phyloP scores from a whole-genome alignment of 2,797 vertebrate species.

The Siniperca undulata region DNA sequence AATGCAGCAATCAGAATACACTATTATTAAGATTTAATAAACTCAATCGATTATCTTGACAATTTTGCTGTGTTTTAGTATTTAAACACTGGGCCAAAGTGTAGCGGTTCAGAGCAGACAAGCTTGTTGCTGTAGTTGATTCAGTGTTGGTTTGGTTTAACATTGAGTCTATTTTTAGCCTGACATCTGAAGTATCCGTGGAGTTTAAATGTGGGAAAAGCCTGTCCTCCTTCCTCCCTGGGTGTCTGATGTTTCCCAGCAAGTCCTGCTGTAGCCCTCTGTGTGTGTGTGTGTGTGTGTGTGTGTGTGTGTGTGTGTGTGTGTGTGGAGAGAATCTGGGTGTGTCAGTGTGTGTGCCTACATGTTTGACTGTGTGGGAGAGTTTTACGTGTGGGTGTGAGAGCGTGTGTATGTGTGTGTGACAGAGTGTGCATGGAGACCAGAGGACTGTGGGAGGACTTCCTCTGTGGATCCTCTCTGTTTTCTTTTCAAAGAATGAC shows the following conservation, averaged over 20 bases:
- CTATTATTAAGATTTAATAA: not conserved
- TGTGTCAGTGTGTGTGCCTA: constrained; percentile 49
- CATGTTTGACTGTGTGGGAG: constrained; percentile 69
- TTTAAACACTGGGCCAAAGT: constrained; percentile 6
- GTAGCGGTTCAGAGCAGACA: constrained; percentile 28
- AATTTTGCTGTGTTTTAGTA: not conserved
- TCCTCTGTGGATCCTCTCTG: constrained; percentile 98
- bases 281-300: constrained; percentile 41
- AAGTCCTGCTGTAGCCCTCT: constrained; percentile 67
- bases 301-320: constrained; percentile 43
- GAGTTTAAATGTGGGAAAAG: constrained; percentile 99
- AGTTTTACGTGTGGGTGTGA: constrained; percentile 73
- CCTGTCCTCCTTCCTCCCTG: constrained; percentile 85
- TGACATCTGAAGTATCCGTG: constrained; percentile 96
- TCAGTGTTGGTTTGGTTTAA: constrained; percentile 87
- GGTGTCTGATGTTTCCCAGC: constrained; percentile 85
- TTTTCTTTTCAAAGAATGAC: constrained; percentile 99
- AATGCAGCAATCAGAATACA: not conserved
- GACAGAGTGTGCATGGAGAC: constrained; percentile 84
- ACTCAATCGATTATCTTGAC: not conserved
- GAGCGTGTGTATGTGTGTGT: constrained; percentile 66
- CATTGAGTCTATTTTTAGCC: constrained; percentile 94
- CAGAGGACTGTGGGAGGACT: constrained; percentile 95
- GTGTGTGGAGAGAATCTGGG: constrained; percentile 58
- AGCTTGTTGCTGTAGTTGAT: constrained; percentile 58